A percentile compares a stretch with the other conserved stretches of the same genome.
Evolutionary conservation across 2,888 invertebrate genomes (phyloP).

Genomic region (Rhagium mordax): DNA sequence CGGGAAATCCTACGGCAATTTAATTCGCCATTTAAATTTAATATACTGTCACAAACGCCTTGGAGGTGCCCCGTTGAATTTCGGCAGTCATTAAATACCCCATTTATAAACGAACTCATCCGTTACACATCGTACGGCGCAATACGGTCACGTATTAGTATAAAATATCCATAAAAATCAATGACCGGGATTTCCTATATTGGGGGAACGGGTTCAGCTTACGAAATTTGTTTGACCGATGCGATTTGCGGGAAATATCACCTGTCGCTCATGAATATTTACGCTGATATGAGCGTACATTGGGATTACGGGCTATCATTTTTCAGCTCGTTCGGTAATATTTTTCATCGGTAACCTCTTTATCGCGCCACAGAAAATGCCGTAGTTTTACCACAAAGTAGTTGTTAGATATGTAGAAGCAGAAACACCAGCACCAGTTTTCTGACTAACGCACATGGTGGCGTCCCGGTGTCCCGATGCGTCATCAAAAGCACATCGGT

Average conservation of each 20-base stretch:
- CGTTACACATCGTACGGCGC: constrained; percentile 42
- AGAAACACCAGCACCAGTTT: no score
- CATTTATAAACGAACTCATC: constrained; percentile 52
- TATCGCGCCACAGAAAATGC: not conserved
- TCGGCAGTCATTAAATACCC: constrained; percentile 46
- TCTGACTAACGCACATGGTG: no score
- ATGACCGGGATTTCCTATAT: constrained; percentile 49
- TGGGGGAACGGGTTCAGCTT: constrained; percentile 39
- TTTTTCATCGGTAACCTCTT: not conserved
- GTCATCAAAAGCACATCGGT: no score
- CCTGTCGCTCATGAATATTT: constrained; percentile 37
- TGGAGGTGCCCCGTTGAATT: constrained; percentile 34
- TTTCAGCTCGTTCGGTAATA: not conserved
- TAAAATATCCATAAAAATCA: constrained; percentile 54
- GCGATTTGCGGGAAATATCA: constrained; percentile 25
- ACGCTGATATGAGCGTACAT: not conserved
- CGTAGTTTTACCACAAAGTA: not conserved
- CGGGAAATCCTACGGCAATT: constrained; percentile 3
- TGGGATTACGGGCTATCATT: not conserved
- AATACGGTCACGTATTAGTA: constrained; percentile 48
- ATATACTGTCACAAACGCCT: constrained; percentile 31
- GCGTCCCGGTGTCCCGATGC: no score
- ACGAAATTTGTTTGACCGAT: constrained; percentile 33
- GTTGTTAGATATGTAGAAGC: no score
- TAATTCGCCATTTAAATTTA: constrained; percentile 30